A percentile compares a stretch with the other conserved stretches of the same genome.
These are phyloP conservation scores for Xiphias gladius DNA, from an alignment of 2,113 vertebrate species.

Conservation along the genomic window DNA sequence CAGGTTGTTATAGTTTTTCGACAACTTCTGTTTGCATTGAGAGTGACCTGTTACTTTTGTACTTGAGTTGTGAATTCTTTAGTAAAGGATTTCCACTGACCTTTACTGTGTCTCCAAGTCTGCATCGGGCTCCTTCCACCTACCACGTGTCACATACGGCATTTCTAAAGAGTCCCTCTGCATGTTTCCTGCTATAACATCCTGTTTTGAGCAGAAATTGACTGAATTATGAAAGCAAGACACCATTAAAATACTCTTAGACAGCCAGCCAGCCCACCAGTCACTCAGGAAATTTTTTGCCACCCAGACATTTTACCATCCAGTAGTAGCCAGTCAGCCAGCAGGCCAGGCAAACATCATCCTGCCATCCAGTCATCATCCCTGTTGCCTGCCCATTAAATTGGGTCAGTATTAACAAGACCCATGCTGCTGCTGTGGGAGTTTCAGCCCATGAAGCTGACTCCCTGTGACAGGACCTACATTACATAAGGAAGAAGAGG, in stretches of 20 bases:
- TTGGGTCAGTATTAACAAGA: conserved; percentile 79
- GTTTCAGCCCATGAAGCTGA: conserved; percentile 75
- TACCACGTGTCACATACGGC: neutral
- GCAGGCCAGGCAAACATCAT: conserved; percentile 41
- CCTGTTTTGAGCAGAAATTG: neutral
- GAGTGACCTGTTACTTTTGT: no score
- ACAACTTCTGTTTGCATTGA: no score
- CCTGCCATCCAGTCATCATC: conserved; percentile 53
- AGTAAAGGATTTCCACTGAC: no score
- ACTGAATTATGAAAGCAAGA: conserved; percentile 13
- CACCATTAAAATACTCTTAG: neutral
- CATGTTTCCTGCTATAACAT: neutral
- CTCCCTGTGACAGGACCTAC: conserved; percentile 76
- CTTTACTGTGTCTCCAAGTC: no score
- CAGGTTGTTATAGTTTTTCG: no score
- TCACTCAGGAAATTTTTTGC: conserved; percentile 10
- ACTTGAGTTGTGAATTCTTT: no score
- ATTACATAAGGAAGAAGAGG: conserved; percentile 75
- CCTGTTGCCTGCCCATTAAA: conserved; percentile 71
- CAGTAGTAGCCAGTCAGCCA: conserved; percentile 39
- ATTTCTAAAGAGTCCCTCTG: neutral
- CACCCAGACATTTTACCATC: conserved; percentile 35
- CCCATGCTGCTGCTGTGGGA: conserved; percentile 67
- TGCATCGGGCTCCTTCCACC: no score
- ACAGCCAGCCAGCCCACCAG: neutral